phyloP scores from a whole-genome alignment of 2,113 vertebrate genomes.

The Smithornis capensis region DNA sequence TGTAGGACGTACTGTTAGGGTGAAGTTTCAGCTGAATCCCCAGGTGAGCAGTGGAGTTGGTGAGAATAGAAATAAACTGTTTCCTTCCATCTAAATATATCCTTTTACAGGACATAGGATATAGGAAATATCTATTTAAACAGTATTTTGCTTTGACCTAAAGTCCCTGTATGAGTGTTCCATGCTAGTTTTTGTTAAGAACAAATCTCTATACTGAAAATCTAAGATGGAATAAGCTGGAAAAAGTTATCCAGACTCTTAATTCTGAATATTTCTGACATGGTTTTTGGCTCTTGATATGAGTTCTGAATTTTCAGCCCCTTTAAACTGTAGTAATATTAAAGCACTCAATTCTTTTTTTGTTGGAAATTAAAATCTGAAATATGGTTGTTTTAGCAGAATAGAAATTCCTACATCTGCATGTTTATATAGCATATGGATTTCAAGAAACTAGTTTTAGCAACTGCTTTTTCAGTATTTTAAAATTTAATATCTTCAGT shows the following conservation, averaged over 20 bases:
- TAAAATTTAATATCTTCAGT: not conserved
- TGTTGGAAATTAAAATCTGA: not conserved
- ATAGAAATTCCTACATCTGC: not conserved
- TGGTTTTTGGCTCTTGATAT: not conserved
- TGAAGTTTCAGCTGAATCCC: constrained; percentile 76
- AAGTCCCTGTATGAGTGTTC: not conserved
- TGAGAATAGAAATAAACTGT: not conserved
- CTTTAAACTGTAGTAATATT: not conserved
- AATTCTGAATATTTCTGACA: not conserved
- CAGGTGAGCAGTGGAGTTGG: constrained; percentile 50
- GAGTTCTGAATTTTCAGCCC: not conserved
- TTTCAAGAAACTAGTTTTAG: not conserved
- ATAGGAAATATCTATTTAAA: not conserved
- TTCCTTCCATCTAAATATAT: not conserved
- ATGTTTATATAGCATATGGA: not conserved
- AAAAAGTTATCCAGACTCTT: not conserved
- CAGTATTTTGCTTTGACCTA: not conserved
- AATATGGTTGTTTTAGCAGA: not conserved
- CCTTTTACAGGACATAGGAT: not conserved
- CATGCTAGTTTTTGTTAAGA: not conserved
- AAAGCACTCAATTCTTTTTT: not conserved
- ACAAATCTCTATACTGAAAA: not conserved
- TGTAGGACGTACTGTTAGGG: constrained; percentile 62
- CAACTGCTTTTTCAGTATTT: not conserved
- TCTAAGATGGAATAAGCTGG: not conserved